phyloP scores from a whole-genome alignment of 2,113 vertebrate species.

The Orycteropus afer region DNA sequence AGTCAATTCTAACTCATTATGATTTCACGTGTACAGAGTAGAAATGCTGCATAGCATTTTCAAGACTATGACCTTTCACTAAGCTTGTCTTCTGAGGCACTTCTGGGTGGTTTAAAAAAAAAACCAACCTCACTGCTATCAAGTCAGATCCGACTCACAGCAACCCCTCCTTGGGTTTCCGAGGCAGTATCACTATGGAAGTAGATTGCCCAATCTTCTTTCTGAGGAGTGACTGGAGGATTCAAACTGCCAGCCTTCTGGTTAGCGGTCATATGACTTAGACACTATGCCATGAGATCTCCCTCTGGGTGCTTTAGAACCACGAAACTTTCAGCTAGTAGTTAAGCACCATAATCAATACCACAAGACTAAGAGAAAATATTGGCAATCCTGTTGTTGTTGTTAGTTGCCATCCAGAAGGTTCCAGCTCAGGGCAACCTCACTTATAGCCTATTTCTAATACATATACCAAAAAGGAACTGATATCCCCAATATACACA shows the following conservation, averaged over 20 bases:
- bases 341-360: not conserved
- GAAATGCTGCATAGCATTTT: not conserved
- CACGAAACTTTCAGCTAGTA: not conserved
- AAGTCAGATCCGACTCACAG: too few species aligned
- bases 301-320: too few species aligned
- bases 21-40: not conserved
- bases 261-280: too few species aligned
- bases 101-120: too few species aligned
- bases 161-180: too few species aligned
- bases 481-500: not conserved
- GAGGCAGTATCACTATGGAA: too few species aligned
- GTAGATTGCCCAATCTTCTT: too few species aligned
- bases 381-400: not conserved
- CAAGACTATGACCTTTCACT: not conserved
- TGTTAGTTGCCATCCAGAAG: not conserved
- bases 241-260: too few species aligned
- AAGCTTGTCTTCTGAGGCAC: not conserved
- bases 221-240: too few species aligned
- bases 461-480: not conserved
- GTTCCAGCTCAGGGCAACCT: not conserved
- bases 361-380: not conserved
- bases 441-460: not conserved
- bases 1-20: not conserved
- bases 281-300: too few species aligned
- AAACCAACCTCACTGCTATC: too few species aligned